Evolutionary conservation across 2,888 invertebrate genomes (phyloP).

Genomic region (Apocheima hispidaria): DNA sequence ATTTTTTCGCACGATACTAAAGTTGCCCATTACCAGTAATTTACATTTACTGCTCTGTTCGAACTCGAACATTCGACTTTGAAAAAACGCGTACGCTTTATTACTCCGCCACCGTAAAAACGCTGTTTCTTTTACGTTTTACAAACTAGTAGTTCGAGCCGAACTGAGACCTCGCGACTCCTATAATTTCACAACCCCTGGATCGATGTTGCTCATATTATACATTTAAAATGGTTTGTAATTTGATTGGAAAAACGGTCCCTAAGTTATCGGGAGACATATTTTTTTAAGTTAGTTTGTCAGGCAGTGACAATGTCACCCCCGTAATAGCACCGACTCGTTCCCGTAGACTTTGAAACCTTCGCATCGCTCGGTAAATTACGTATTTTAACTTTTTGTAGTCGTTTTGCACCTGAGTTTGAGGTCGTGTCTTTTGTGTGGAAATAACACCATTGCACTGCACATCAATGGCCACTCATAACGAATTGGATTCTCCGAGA

Average conservation of each 20-base stretch:
- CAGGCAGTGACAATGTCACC: too few relatives aligned
- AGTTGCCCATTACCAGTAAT: slow-evolving; percentile 67
- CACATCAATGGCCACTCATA: slow-evolving; percentile 52
- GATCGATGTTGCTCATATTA: too few relatives aligned
- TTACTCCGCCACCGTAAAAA: slow-evolving; percentile 30
- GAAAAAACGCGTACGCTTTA: slow-evolving; percentile 22
- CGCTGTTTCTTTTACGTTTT: slow-evolving; percentile 1
- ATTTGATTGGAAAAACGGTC: too few relatives aligned
- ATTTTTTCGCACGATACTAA: slow-evolving; percentile 74
- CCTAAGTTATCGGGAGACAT: too few relatives aligned
- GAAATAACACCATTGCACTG: slow-evolving; percentile 56
- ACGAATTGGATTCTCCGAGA: slow-evolving; percentile 35
- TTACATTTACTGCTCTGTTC: slow-evolving; percentile 63
- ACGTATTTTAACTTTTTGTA: neutral
- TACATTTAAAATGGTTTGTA: too few relatives aligned
- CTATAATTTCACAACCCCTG: too few relatives aligned
- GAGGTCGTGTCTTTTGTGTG: slow-evolving; percentile 58
- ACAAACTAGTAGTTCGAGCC: too few relatives aligned
- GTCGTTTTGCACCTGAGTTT: slow-evolving; percentile 19
- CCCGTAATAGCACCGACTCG: too few relatives aligned
- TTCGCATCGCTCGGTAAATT: too few relatives aligned
- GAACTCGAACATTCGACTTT: slow-evolving; percentile 43
- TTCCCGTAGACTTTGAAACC: too few relatives aligned
- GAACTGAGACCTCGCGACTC: too few relatives aligned
- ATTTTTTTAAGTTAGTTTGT: too few relatives aligned